Evolutionary conservation across 2,797 vertebrate species (phyloP), one percentile per base, ranked within the genome.

Genomic region (Lepilemur ruficaudatus): DNA sequence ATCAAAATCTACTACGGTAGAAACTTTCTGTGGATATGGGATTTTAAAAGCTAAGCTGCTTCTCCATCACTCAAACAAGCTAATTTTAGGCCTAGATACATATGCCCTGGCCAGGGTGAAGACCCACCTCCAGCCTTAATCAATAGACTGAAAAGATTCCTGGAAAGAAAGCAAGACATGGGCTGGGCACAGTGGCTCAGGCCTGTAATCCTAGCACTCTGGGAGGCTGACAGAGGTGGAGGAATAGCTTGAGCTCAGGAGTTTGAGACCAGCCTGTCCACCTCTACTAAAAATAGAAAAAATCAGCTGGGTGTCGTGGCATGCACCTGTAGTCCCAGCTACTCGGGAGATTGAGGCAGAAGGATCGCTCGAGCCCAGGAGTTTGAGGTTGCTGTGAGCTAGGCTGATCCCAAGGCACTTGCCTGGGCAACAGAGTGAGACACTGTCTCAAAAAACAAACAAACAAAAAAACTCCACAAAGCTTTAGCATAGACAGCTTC

Each of bases 11-110:
- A 82, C 5, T 81, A 14, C 22, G 18, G 25, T 46, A 38, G 28
- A 88, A 94, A 73, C 35, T 38, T 81, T 94, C 57, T 91, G 50
- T 48, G 88, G 70, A 87, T 59, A 63, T 69, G 55, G 55, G 41
- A 75, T 87, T 94, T 94, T 10, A 70, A 88, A 92, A 93, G 67
- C 14, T 48, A 63, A 83, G 55, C 52, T 84, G 67, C 50, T 59
- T 67, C 52, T 73, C 46, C 25, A 86, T n/a, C 46, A 70, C 59
- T 32, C 92, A 92, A 78, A 92, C 22, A 78, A 81, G 28, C 43
- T 89, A 92, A 89, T 89, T 93, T 65, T 81, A 67, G 38, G n/a
- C 57, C 63, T 72, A 72, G 9, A 63, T 48, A 89, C 20, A 69
- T 17, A 70, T 57, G 63, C 38, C 14, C n/a, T 84, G 48, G 55